Percentiles rank a stretch among this genome's conserved stretches.
phyloP scores from a whole-genome alignment of 35 echinoderm and acorn worm genomes.

The Stichopus chloronotus region DNA sequence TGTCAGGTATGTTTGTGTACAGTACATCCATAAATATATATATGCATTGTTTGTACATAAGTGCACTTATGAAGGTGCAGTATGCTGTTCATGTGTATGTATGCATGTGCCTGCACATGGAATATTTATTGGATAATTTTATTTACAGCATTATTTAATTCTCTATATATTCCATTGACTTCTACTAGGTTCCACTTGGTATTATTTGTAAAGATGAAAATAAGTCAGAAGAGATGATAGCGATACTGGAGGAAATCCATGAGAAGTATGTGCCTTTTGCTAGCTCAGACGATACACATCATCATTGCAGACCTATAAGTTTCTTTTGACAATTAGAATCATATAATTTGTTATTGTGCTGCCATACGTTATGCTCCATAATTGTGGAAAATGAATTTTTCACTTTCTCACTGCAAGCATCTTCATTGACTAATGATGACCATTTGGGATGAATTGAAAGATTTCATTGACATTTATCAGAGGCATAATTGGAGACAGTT shows the following conservation, averaged over 20 bases:
- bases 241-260: slow-evolving; percentile 14
- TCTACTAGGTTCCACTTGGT: background rate
- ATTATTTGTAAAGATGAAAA: slow-evolving; percentile 21
- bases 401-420: slow-evolving; percentile 3
- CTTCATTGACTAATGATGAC: background rate
- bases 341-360: background rate
- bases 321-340: slow-evolving; percentile 12
- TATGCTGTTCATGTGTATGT: no score
- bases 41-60: no score
- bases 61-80: no score
- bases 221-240: slow-evolving; percentile 21
- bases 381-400: slow-evolving; percentile 10
- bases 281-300: slow-evolving; percentile 12
- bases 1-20: background rate
- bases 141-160: no score
- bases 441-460: slow-evolving; percentile 8
- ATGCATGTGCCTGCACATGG: no score
- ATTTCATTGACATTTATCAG: slow-evolving; percentile 11
- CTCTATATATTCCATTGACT: background rate
- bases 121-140: no score
- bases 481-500: slow-evolving; percentile 14
- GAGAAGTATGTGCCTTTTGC: background rate
- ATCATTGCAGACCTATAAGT: background rate
- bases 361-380: no score
- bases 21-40: background rate